phyloP scores from a whole-genome alignment of 2,113 vertebrate species.

The Zapornia atra region DNA sequence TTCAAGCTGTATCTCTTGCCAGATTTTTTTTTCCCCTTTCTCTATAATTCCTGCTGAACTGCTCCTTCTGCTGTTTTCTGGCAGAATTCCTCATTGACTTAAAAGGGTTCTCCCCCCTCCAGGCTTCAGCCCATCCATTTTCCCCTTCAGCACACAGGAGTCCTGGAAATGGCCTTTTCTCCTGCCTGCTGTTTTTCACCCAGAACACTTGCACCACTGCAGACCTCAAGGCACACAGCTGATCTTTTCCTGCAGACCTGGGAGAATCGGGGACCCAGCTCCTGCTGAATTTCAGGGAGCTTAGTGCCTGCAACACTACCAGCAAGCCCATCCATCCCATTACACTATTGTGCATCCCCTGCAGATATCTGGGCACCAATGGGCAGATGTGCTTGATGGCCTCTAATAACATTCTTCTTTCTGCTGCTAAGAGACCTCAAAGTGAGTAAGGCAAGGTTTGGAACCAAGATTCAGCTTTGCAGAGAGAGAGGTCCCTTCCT shows the following conservation, averaged over 20 bases:
- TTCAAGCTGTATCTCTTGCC: slow-evolving; percentile 45
- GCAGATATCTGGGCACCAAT: not conserved
- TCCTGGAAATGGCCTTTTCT: slow-evolving; percentile 40
- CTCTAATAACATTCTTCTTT: not conserved
- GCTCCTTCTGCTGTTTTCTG: slow-evolving; percentile 66
- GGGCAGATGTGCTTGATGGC: not conserved
- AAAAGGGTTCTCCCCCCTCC: not conserved
- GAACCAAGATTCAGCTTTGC: not conserved
- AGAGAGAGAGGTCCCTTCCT: not conserved
- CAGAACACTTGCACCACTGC: not conserved
- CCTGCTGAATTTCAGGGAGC: not conserved
- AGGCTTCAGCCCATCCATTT: slow-evolving; percentile 36
- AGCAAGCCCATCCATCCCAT: not conserved
- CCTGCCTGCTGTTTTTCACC: slow-evolving; percentile 24
- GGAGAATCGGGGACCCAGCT: not conserved
- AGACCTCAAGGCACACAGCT: not conserved
- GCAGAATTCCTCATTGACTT: slow-evolving; percentile 49
- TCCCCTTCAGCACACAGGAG: not conserved
- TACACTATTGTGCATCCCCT: not conserved
- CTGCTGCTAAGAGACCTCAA: not conserved
- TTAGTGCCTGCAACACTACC: rapidly evolving
- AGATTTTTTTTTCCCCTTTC: slow-evolving; percentile 13
- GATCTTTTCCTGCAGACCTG: not conserved
- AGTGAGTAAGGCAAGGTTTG: not conserved
- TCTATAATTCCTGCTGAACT: slow-evolving; percentile 64